Percentiles rank a stretch among this genome's conserved stretches.
These are phyloP conservation scores for Sula dactylatra DNA, from an alignment of 2,113 vertebrate species.

Conservation along the genomic window DNA sequence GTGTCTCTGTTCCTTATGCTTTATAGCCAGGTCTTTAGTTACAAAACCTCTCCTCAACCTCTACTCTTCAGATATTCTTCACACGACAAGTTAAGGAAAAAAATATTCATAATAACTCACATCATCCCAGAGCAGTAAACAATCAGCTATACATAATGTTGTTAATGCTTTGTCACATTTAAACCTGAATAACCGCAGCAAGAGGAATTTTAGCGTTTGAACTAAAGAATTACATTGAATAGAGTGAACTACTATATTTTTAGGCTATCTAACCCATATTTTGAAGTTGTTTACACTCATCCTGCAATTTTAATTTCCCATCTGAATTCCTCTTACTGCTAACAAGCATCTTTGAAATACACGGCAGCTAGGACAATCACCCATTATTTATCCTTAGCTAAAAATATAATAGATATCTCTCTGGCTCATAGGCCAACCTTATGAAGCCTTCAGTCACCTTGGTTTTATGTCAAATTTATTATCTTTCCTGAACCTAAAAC, in stretches of 20 bases:
- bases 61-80: neutral
- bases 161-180: neutral
- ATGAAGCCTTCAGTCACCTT: neutral
- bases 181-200: neutral
- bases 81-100: neutral
- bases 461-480: neutral
- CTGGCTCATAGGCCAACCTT: neutral
- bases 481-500: neutral
- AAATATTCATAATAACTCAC: neutral
- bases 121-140: neutral
- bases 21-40: neutral
- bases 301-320: neutral
- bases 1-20: neutral
- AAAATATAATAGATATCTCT: neutral
- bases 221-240: neutral
- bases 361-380: neutral
- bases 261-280: neutral
- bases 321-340: neutral
- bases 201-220: neutral
- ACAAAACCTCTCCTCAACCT: neutral
- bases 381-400: slow-evolving; percentile 17
- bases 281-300: neutral
- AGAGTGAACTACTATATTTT: neutral
- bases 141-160: neutral
- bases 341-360: neutral